Evolutionary conservation across 2,888 invertebrate species (phyloP).

Genomic region (Hirudinaria manillensis): DNA sequence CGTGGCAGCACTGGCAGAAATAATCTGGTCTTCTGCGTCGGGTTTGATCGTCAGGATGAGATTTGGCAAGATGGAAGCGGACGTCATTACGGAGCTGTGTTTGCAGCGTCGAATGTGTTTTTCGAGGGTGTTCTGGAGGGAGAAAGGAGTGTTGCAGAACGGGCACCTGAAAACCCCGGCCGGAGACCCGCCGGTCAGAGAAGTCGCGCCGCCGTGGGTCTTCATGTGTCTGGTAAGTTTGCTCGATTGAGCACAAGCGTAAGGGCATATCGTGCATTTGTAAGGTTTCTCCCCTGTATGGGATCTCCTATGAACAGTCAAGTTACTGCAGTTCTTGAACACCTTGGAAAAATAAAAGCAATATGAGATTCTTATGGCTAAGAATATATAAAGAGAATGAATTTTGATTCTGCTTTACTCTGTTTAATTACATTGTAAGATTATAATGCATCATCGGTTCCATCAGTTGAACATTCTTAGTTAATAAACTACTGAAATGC

Average conservation of each 20-base stretch:
- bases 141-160: slow-evolving; percentile 99
- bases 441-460: too few relatives aligned
- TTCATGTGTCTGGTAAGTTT: slow-evolving; percentile 99
- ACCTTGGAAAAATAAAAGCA: slow-evolving; percentile 56
- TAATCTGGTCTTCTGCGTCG: not conserved
- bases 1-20: not conserved
- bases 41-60: slow-evolving; percentile 6
- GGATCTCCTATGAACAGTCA: slow-evolving; percentile 54
- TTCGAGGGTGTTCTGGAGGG: slow-evolving; percentile 95
- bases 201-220: slow-evolving; percentile 76
- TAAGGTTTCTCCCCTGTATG: slow-evolving; percentile 80
- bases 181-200: not conserved
- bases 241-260: slow-evolving; percentile 98
- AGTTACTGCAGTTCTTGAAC: slow-evolving; percentile 79
- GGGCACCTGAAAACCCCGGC: slow-evolving; percentile 69
- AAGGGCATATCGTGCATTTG: slow-evolving; percentile 94
- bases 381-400: not conserved
- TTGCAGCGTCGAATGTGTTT: slow-evolving; percentile 99
- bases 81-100: not conserved
- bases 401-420: too few relatives aligned
- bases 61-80: not conserved
- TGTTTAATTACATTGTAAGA: too few relatives aligned
- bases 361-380: not conserved
- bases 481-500: too few relatives aligned
- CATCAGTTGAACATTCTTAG: too few relatives aligned